Percentiles rank a stretch among this genome's conserved stretches.
Conservation (phyloP, 2,113 vertebrate genomes). For the Crotophaga sulcirostris region DNA sequence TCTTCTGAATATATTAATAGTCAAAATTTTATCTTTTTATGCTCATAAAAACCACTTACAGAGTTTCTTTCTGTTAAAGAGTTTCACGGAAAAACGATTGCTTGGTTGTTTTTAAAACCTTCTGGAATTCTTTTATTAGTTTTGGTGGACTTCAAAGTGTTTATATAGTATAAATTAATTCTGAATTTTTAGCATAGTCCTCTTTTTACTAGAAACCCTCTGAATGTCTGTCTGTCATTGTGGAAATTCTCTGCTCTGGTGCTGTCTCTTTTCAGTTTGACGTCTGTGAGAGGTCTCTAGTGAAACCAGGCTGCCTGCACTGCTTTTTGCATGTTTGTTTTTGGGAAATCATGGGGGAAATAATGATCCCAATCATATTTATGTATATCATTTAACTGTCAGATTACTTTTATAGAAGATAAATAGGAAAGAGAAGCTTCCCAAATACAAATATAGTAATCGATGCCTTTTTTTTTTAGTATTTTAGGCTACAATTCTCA, state of each 20-base stretch:
- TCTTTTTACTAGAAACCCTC: not conserved
- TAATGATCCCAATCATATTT: not conserved
- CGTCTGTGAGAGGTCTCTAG: not conserved
- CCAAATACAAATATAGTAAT: not conserved
- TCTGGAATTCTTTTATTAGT: not conserved
- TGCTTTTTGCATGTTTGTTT: not conserved
- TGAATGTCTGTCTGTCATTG: not conserved
- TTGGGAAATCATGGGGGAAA: not conserved
- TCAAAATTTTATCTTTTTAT: not conserved
- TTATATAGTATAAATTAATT: not conserved
- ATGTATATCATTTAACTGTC: not conserved
- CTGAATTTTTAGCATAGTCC: not conserved
- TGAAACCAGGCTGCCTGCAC: not conserved
- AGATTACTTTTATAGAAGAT: not conserved
- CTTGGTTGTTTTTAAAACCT: not conserved
- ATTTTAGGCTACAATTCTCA: not conserved
- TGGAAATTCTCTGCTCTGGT: not conserved
- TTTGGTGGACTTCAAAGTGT: not conserved
- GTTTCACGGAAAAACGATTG: not conserved
- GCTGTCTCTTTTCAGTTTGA: not conserved
- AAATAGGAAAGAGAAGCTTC: not conserved
- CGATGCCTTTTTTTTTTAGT: no score
- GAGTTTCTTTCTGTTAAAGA: not conserved
- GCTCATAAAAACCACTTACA: not conserved
- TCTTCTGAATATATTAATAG: not conserved